These are phyloP conservation scores for Salmo trutta DNA, from an alignment of 2,797 vertebrate genomes.

Conservation along the genomic window DNA sequence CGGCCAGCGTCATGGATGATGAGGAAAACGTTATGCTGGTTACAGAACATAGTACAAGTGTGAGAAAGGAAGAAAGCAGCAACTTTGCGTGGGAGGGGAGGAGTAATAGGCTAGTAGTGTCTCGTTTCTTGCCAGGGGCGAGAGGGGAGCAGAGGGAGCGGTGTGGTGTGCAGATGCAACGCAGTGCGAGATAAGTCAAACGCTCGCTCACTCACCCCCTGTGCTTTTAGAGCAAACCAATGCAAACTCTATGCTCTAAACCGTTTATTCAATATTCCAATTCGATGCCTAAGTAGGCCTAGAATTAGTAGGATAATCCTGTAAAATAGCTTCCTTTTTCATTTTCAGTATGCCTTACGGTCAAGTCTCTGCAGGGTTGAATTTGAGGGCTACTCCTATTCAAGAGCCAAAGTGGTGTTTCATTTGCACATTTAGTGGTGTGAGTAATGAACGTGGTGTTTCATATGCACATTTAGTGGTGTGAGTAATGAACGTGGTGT, in stretches of 20 bases:
- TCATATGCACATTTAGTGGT: too few species aligned
- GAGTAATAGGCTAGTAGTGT: conserved; percentile 60
- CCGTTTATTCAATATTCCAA: too few species aligned
- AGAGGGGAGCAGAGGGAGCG: conserved; percentile 36
- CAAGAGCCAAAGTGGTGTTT: neutral
- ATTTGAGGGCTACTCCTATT: neutral
- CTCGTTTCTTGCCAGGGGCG: conserved; percentile 45
- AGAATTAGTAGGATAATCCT: too few species aligned
- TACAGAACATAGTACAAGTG: conserved; percentile 50
- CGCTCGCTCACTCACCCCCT: neutral
- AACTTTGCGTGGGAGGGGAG: conserved; percentile 58
- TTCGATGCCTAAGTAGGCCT: too few species aligned
- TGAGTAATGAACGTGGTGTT: too few species aligned
- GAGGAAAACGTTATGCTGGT: conserved; percentile 30
- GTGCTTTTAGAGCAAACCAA: too few species aligned
- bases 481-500: too few species aligned
- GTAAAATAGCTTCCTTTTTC: too few species aligned
- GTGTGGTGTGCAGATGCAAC: conserved; percentile 26
- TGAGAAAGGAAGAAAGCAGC: conserved; percentile 38
- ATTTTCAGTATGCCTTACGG: neutral
- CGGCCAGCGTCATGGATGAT: conserved; percentile 67
- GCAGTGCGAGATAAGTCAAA: neutral
- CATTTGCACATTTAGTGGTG: neutral
- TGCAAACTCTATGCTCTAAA: too few species aligned
- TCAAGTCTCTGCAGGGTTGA: neutral